Conservation (phyloP, 2,888 invertebrate genomes). For the Kuschelorhynchus macadamiae region DNA sequence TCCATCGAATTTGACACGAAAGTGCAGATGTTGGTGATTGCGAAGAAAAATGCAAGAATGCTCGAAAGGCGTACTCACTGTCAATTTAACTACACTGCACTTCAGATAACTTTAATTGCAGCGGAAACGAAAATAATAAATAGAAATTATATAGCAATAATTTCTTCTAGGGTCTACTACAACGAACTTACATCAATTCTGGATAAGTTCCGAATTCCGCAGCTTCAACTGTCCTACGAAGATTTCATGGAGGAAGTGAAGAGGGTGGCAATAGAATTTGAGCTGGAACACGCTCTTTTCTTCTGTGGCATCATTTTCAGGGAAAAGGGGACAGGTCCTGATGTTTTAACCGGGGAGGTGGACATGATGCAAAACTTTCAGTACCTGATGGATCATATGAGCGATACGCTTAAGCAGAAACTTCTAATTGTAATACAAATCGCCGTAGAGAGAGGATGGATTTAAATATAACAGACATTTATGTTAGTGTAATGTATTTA, state of each 20-base stretch:
- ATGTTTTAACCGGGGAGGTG: not conserved
- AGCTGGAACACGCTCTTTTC: conserved; percentile 1
- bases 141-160: no score
- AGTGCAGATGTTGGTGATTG: no score
- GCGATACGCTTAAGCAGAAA: conserved; percentile 3
- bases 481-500: no score
- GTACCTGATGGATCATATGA: conserved; percentile 12
- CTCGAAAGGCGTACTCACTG: no score
- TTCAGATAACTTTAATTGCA: no score
- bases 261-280: not conserved
- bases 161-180: conserved; percentile 24
- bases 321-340: conserved; percentile 6
- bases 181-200: conserved; percentile 14
- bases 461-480: no score
- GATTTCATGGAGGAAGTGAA: conserved; percentile 19
- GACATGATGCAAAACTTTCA: not conserved
- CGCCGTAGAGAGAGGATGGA: no score
- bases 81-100: no score
- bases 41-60: no score
- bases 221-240: conserved; percentile 17
- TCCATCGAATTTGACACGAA: no score
- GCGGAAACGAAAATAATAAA: no score
- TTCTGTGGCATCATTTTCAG: conserved; percentile 18
- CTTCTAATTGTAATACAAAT: no score
- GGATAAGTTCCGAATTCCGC: not conserved